Percentiles rank a stretch among this genome's conserved stretches.
Evolutionary conservation across 2,113 vertebrate genomes (phyloP).

Genomic region (Passer domesticus): DNA sequence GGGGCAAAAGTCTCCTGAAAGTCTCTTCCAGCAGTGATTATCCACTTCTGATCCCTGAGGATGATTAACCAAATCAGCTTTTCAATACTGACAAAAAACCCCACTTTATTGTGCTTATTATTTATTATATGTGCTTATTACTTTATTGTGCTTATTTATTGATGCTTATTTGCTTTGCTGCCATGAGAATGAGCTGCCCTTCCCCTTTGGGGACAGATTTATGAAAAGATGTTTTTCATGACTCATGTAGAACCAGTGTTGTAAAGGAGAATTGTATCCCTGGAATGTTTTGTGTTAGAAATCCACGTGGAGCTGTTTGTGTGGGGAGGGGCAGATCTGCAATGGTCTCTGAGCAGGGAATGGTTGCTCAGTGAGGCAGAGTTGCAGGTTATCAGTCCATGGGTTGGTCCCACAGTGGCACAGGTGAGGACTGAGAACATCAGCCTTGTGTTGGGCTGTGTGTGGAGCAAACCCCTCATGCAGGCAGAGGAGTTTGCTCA

Average conservation of each 20-base stretch:
- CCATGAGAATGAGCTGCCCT: not conserved
- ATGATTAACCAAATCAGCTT: not conserved
- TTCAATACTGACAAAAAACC: accelerated
- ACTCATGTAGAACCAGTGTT: accelerated
- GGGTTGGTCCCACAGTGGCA: not conserved
- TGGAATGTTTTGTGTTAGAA: not conserved
- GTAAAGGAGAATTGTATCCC: not conserved
- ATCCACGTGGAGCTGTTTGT: not conserved
- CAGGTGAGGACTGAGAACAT: not conserved
- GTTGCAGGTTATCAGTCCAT: accelerated
- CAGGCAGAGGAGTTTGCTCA: not conserved
- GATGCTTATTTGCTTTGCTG: not conserved
- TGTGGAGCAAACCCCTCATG: not conserved
- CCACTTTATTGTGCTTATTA: not conserved
- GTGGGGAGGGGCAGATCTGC: not conserved
- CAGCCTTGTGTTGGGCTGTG: not conserved
- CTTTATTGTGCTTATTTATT: not conserved
- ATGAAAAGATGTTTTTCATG: not conserved
- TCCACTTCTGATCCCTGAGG: accelerated
- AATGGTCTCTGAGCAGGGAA: not conserved
- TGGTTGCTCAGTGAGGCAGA: not conserved
- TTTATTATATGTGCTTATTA: too few species aligned
- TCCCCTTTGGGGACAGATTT: not conserved
- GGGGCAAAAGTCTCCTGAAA: not conserved
- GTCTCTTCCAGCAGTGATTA: not conserved